These are phyloP conservation scores for Latheticus oryzae DNA, from an alignment of 2,888 invertebrate species.

Conservation along the genomic window DNA sequence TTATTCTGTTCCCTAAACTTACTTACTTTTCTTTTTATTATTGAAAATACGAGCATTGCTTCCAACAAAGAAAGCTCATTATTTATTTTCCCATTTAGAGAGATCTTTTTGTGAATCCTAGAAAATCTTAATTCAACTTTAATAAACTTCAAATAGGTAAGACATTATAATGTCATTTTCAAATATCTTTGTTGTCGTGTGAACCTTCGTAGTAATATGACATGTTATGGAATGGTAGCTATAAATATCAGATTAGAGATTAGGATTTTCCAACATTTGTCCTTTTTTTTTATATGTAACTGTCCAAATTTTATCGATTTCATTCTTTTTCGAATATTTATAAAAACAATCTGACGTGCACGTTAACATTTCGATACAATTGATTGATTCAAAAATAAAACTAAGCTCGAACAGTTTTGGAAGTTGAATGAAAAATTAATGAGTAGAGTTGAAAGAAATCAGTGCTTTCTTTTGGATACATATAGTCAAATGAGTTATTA, in stretches of 20 bases:
- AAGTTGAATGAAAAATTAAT: slow-evolving; percentile 14
- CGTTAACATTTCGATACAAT: slow-evolving; percentile 9
- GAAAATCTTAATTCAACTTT: slow-evolving; percentile 33
- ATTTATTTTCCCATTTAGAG: slow-evolving; percentile 26
- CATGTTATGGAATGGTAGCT: slow-evolving; percentile 2
- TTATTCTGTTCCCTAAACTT: too few species aligned
- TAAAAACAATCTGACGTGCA: background rate
- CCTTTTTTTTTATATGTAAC: background rate
- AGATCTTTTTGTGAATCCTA: slow-evolving; percentile 18
- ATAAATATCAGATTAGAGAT: slow-evolving; percentile 21
- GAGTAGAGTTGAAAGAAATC: slow-evolving; percentile 7
- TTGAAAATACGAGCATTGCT: too few species aligned
- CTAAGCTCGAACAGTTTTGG: background rate
- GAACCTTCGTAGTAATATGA: slow-evolving; percentile 22
- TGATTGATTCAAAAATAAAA: slow-evolving; percentile 32
- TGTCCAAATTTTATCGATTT: background rate
- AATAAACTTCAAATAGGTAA: slow-evolving; percentile 24
- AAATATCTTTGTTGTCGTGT: slow-evolving; percentile 25
- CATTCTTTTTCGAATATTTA: background rate
- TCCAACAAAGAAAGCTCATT: slow-evolving; percentile 35
- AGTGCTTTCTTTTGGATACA: slow-evolving; percentile 18
- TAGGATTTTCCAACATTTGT: slow-evolving; percentile 4
- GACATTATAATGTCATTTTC: slow-evolving; percentile 39
- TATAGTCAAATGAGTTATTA: slow-evolving; percentile 23
- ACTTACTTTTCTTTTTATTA: too few species aligned